A percentile compares a stretch with the other conserved stretches of the same genome.
Conservation (phyloP, 2,888 invertebrate species). For the Mythimna loreyi region DNA sequence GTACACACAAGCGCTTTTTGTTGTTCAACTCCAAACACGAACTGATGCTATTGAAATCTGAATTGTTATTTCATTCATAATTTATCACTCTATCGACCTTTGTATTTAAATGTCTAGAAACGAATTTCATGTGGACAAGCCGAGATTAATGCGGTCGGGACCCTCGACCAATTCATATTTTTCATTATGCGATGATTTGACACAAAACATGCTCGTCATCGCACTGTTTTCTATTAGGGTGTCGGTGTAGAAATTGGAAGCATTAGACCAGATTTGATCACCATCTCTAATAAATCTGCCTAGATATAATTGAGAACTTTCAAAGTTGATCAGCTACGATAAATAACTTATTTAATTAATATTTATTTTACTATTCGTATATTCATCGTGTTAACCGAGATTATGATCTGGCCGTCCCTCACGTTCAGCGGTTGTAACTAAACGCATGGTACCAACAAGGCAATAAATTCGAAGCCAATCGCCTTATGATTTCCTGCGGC, state of each 20-base stretch:
- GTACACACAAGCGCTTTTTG: slow-evolving; percentile 80
- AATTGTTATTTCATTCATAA: slow-evolving; percentile 87
- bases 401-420: slow-evolving; percentile 65
- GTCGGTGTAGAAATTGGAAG: slow-evolving; percentile 69
- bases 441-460: slow-evolving; percentile 69
- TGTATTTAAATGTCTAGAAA: slow-evolving; percentile 86
- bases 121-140: slow-evolving; percentile 79
- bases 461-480: slow-evolving; percentile 80
- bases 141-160: slow-evolving; percentile 80
- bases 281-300: not conserved
- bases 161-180: slow-evolving; percentile 82
- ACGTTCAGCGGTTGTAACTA: slow-evolving; percentile 67
- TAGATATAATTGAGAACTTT: slow-evolving; percentile 28
- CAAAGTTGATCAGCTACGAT: slow-evolving; percentile 29
- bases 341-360: slow-evolving; percentile 49
- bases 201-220: slow-evolving; percentile 83
- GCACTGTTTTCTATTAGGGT: slow-evolving; percentile 80
- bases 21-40: slow-evolving; percentile 80
- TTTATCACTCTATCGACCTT: slow-evolving; percentile 87
- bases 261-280: slow-evolving; percentile 59
- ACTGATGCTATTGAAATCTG: slow-evolving; percentile 74
- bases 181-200: slow-evolving; percentile 86
- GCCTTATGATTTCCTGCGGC: slow-evolving; percentile 83
- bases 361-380: slow-evolving; percentile 55
- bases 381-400: slow-evolving; percentile 67